These are phyloP conservation scores for Dryobota labecula DNA, from an alignment of 2,888 invertebrate genomes.

Conservation along the genomic window DNA sequence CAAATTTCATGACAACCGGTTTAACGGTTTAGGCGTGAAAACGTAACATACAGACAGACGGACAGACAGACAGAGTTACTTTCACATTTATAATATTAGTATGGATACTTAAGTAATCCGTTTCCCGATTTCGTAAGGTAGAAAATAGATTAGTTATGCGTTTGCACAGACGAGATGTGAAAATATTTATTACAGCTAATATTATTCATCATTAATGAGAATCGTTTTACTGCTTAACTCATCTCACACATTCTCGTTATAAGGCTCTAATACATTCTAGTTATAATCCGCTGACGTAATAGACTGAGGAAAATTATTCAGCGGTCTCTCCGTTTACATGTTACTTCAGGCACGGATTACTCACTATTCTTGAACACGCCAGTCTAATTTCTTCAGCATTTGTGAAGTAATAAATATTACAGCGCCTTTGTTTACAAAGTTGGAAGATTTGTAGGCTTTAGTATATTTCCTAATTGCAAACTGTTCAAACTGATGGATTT, in stretches of 20 bases:
- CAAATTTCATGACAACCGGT: too few relatives aligned
- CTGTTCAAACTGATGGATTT: conserved; percentile 23
- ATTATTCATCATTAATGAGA: conserved; percentile 30
- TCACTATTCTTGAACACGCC: conserved; percentile 58
- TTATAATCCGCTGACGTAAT: conserved; percentile 32
- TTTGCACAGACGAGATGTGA: conserved; percentile 21
- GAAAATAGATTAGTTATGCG: conserved; percentile 37
- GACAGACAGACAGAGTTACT: too few relatives aligned
- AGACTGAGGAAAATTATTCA: conserved; percentile 47
- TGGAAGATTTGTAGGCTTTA: conserved; percentile 39
- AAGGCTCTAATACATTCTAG: conserved; percentile 15
- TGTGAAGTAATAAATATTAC: conserved; percentile 48
- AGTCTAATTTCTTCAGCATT: conserved; percentile 51
- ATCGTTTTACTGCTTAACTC: conserved; percentile 33
- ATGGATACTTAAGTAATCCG: not conserved
- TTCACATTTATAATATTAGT: too few relatives aligned
- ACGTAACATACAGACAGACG: too few relatives aligned
- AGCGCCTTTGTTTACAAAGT: conserved; percentile 50
- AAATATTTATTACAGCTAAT: conserved; percentile 41
- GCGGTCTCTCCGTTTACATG: conserved; percentile 35
- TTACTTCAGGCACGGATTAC: conserved; percentile 59
- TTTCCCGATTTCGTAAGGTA: not conserved
- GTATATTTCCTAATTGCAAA: conserved; percentile 42
- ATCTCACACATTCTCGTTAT: conserved; percentile 21
- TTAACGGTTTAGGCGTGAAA: too few relatives aligned